A percentile compares a stretch with the other conserved stretches of the same genome.
Conservation (phyloP, 2,888 invertebrate species). For the Diarsia mendica region DNA sequence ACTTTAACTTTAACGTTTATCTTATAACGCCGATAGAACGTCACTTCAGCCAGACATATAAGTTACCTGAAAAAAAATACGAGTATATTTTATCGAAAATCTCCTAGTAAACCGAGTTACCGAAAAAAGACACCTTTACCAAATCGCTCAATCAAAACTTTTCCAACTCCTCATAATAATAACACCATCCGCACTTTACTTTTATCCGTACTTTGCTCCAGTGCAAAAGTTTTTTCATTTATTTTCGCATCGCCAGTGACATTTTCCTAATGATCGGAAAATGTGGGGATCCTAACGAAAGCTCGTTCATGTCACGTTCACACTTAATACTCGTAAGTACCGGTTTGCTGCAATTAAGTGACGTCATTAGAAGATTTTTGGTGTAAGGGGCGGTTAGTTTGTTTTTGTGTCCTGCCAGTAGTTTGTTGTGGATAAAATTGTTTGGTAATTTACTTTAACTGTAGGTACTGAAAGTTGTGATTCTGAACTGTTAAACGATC, state of each 20-base stretch:
- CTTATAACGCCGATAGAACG: neutral
- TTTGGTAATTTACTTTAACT: neutral
- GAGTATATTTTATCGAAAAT: neutral
- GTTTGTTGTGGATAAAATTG: neutral
- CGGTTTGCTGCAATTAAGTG: conserved; percentile 58
- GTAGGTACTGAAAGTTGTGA: neutral
- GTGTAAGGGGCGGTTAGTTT: conserved; percentile 4
- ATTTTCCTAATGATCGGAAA: conserved; percentile 69
- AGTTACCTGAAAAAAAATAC: neutral
- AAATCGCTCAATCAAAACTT: conserved; percentile 36
- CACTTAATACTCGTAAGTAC: conserved; percentile 56
- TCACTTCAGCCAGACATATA: neutral
- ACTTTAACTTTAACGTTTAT: no score
- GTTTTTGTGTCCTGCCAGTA: neutral
- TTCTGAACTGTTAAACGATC: no score
- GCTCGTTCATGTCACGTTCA: conserved; percentile 62
- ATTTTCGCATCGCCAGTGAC: conserved; percentile 62
- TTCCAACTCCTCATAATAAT: conserved; percentile 25
- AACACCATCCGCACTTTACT: conserved; percentile 28
- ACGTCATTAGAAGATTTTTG: conserved; percentile 53
- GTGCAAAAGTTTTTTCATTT: conserved; percentile 61
- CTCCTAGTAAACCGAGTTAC: neutral
- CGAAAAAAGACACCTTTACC: neutral
- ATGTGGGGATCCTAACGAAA: conserved; percentile 55
- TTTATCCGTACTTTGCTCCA: conserved; percentile 29